phyloP scores from a whole-genome alignment of 2,113 vertebrate genomes.

The Morone saxatilis region DNA sequence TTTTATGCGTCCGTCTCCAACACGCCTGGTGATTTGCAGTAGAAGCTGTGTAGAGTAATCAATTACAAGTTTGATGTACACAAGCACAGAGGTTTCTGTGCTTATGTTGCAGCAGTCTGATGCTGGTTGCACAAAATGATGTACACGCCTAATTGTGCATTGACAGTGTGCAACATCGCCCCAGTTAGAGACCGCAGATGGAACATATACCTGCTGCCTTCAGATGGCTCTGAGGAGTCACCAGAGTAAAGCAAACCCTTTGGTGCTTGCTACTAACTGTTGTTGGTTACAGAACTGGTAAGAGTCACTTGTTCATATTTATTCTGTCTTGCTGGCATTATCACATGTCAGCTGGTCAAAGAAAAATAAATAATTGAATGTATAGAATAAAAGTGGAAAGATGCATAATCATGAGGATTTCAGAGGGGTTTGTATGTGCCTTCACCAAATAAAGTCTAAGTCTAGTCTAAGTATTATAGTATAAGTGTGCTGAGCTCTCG shows the following conservation, averaged over 20 bases:
- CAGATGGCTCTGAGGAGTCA: not conserved
- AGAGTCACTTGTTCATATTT: not conserved
- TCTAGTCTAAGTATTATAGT: not conserved
- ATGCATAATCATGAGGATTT: not conserved
- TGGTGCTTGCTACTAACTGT: not conserved
- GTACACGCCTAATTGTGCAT: not conserved
- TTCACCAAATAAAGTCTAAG: not conserved
- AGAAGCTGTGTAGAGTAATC: not conserved
- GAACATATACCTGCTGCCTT: conserved; percentile 3
- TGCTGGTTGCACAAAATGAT: not conserved
- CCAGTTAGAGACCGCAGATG: not conserved
- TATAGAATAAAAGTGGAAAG: not conserved
- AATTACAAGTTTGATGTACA: not conserved
- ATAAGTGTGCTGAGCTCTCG: not conserved
- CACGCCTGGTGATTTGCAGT: not conserved
- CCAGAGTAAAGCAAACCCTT: not conserved
- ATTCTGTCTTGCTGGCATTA: not conserved
- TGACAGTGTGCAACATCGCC: not conserved
- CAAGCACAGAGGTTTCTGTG: not conserved
- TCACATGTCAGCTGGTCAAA: conserved; percentile 2
- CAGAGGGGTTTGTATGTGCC: not conserved
- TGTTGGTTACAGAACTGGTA: not conserved
- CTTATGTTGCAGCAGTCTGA: not conserved
- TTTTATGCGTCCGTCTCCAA: not conserved
- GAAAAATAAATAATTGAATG: conserved; percentile 13